Base-by-base conservation (phyloP, 2,113 vertebrate species). In the Suncus etruscus region DNA sequence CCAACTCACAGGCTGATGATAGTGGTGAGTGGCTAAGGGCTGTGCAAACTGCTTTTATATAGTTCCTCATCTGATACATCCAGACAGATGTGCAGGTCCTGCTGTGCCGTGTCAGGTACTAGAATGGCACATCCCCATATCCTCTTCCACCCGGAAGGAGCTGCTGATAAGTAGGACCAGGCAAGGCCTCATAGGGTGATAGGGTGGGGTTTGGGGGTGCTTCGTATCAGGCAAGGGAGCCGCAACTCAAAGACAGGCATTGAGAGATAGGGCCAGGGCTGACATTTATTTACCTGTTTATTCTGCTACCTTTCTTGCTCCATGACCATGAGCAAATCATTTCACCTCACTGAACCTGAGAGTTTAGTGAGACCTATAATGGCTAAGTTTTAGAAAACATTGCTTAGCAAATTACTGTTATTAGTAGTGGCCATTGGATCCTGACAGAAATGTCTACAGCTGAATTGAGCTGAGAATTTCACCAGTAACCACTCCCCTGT, bases 261-360 rank as follows among this genome's bases (percentile, higher is more conserved):
- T 29, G 32, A 63, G 48, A 83, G 76, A 88, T 80, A 88, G 24
- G 0, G 2, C 8, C 4, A 20, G 65, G 45, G 74, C 50, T 39
- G 72, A 11, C 1, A 0, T 70, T 78, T 81, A 61, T 11, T 70
- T 32, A 14, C 74, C 75, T 32, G 18, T 61, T 77, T 39, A 39
- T 39, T 39, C 83, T n/a, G 32, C 66, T 25, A 0, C 24, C 58
- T 74, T 69, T 7, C 27, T 54, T 91, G 27, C 66, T 83, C 22
- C 66, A 79, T 93, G 79, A 50, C 83, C 66, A 47, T 39, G 29
- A 45, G 11, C 2, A 58, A 79, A n/a, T 90, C 15, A 9, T 51
- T 61, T 54, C 6, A 72, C 69, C 47, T 90, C 75, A 90, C 66
- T 27, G 75, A 87, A 51, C 51, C 76, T 54, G 51, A 77, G 66